A percentile compares a stretch with the other conserved stretches of the same genome.
Conservation (phyloP, 2,113 vertebrate genomes). For the Mixornis gularis region DNA sequence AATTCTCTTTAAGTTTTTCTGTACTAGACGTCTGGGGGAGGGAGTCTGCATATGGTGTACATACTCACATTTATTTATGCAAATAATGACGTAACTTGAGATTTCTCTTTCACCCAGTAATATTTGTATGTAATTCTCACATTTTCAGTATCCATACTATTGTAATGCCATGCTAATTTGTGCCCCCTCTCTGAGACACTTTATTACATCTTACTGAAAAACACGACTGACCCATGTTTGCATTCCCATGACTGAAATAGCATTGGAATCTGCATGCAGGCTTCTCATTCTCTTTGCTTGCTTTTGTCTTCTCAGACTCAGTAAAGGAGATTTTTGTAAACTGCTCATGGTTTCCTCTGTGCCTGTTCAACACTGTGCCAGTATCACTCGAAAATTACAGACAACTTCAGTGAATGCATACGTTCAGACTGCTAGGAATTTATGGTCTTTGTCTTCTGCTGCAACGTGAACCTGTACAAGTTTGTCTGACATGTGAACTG, state of each 20-base stretch:
- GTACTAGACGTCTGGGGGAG: neutral
- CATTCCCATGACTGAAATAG: slow-evolving; percentile 30
- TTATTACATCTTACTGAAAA: neutral
- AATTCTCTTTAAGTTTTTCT: neutral
- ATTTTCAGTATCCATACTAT: neutral
- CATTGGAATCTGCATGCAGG: neutral
- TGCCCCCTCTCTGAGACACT: neutral
- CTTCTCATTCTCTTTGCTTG: slow-evolving; percentile 3
- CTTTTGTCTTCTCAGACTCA: slow-evolving; percentile 2
- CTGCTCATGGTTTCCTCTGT: neutral
- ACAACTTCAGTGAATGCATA: neutral
- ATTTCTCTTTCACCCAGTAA: neutral
- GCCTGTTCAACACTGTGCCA: neutral
- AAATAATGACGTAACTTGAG: neutral
- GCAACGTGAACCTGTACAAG: neutral
- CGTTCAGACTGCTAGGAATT: neutral
- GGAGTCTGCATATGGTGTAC: neutral
- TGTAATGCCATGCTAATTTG: neutral
- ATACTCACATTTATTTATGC: neutral
- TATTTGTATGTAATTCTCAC: neutral
- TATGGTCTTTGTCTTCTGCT: slow-evolving; percentile 17
- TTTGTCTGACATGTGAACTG: slow-evolving; percentile 28
- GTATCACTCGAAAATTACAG: neutral
- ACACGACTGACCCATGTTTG: neutral
- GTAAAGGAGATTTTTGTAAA: neutral